Conservation (phyloP, 2,888 invertebrate species). For the Dexiosoma caninum region DNA sequence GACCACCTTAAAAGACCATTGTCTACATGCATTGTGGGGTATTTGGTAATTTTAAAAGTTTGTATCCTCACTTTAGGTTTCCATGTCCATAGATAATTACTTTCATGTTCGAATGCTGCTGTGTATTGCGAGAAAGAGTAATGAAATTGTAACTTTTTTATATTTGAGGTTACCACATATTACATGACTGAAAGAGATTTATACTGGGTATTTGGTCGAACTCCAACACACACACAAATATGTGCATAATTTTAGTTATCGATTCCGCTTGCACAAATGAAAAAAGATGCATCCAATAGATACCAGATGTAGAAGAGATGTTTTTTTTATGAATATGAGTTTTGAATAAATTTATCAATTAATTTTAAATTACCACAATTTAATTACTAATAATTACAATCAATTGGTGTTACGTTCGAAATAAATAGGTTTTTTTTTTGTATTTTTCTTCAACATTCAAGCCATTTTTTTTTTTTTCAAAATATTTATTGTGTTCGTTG, state of each 20-base stretch:
- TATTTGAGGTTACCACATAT: too few relatives aligned
- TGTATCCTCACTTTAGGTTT: neutral
- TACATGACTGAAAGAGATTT: too few relatives aligned
- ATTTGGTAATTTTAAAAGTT: neutral
- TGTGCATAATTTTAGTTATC: too few relatives aligned
- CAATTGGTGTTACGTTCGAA: neutral
- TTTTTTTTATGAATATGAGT: too few relatives aligned
- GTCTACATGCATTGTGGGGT: neutral
- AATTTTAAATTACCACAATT: neutral
- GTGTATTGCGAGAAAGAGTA: conserved; percentile 16
- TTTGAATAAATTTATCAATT: too few relatives aligned
- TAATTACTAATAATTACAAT: neutral
- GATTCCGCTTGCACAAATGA: neutral
- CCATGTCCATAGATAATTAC: conserved; percentile 2
- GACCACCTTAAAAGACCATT: neutral
- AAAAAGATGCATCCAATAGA: neutral
- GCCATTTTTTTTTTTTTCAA: too few relatives aligned
- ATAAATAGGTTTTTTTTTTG: neutral
- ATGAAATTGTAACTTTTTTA: conserved; percentile 13
- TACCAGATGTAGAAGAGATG: neutral
- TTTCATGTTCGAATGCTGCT: neutral
- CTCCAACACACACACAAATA: too few relatives aligned
- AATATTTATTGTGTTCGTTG: conserved; percentile 1
- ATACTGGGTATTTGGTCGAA: conserved; percentile 11
- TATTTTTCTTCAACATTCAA: neutral